Conservation (phyloP, 2,797 vertebrate genomes). For the Labroides dimidiatus region DNA sequence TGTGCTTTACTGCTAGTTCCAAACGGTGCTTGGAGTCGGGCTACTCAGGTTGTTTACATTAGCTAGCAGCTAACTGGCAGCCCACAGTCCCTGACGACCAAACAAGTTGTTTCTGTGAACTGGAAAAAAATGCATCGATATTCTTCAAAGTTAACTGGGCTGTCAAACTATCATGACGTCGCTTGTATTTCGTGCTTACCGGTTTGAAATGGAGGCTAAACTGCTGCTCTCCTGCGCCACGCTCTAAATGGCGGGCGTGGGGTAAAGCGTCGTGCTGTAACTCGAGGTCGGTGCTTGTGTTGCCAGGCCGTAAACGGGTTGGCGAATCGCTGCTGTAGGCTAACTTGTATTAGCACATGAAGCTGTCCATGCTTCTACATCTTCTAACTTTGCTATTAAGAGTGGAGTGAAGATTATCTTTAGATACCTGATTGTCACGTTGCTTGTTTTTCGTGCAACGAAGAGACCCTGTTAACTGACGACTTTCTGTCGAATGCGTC, state of each 20-base stretch:
- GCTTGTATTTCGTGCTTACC: constrained; percentile 35
- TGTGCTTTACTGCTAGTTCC: constrained; percentile 63
- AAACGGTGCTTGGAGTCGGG: constrained; percentile 37
- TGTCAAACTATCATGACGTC: rapidly evolving
- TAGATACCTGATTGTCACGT: not conserved
- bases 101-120: constrained; percentile 34
- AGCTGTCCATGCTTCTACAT: not conserved
- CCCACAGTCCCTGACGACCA: constrained; percentile 22
- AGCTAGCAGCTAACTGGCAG: constrained; percentile 68
- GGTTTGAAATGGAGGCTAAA: constrained; percentile 17
- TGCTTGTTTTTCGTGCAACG: not conserved
- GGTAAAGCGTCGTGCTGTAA: constrained; percentile 53
- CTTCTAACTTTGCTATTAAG: not conserved
- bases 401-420: not conserved
- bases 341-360: constrained; percentile 16
- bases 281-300: constrained; percentile 76
- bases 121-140: not conserved
- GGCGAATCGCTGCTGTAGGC: constrained; percentile 32
- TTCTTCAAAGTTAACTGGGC: rapidly evolving
- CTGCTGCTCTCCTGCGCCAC: constrained; percentile 48
- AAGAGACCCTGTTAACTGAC: too few relatives aligned
- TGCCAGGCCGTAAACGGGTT: constrained; percentile 67
- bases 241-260: constrained; percentile 75
- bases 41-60: constrained; percentile 83
- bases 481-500: too few relatives aligned